These are phyloP conservation scores for Fragum sueziense DNA, from an alignment of 2,888 invertebrate species.

Conservation along the genomic window DNA sequence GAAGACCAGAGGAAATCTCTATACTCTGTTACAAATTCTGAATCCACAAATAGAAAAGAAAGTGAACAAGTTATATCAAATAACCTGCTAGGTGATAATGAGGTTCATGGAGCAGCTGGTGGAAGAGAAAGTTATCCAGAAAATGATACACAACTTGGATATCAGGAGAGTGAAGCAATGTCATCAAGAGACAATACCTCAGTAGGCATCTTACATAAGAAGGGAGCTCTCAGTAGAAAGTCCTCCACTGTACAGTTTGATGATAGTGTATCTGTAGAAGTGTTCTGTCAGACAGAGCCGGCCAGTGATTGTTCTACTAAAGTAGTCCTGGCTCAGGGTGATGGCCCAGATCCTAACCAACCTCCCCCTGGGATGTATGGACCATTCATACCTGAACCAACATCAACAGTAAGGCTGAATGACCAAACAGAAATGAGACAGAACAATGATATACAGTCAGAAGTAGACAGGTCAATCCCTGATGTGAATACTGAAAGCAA, in stretches of 20 bases:
- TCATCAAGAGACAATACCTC: conserved; percentile 2
- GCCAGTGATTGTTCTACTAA: conserved; percentile 12
- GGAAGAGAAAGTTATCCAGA: background rate
- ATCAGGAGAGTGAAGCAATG: background rate
- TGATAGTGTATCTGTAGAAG: conserved; percentile 44
- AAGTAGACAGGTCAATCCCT: background rate
- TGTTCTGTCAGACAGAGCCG: conserved; percentile 37
- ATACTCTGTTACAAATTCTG: no score
- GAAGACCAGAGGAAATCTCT: background rate
- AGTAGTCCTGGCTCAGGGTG: conserved; percentile 31
- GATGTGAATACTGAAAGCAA: background rate
- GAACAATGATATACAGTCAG: background rate
- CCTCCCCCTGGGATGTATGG: conserved; percentile 4
- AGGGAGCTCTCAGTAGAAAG: background rate
- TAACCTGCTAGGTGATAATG: background rate
- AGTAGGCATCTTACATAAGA: background rate
- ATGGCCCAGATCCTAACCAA: conserved; percentile 20
- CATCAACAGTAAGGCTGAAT: conserved; percentile 7
- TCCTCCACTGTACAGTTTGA: conserved; percentile 43
- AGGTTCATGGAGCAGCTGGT: conserved; percentile 20
- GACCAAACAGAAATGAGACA: background rate
- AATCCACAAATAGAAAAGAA: background rate
- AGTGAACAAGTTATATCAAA: background rate
- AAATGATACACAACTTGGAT: background rate
- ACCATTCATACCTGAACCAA: background rate